phyloP scores from a whole-genome alignment of 2,113 vertebrate species.

The Scatophagus argus region DNA sequence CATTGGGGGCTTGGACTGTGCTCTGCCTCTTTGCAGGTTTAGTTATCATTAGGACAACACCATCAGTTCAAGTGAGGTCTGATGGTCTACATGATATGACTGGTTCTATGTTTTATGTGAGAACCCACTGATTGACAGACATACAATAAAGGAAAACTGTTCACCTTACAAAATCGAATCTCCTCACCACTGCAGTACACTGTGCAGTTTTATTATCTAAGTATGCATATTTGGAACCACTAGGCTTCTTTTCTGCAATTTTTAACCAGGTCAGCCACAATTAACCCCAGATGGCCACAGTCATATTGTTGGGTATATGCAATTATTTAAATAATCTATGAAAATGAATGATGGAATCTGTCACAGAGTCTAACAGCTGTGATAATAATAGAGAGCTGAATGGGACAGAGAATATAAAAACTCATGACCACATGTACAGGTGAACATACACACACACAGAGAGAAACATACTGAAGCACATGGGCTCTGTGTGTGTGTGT shows the following conservation, averaged over 20 bases:
- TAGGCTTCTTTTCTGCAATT: background rate
- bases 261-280: background rate
- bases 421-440: background rate
- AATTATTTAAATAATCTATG: background rate
- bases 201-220: background rate
- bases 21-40: background rate
- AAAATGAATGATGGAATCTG: background rate
- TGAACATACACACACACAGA: background rate
- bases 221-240: background rate
- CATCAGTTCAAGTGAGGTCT: background rate
- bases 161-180: background rate
- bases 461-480: background rate
- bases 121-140: too few species aligned
- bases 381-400: background rate
- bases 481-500: constrained; percentile 4
- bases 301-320: background rate
- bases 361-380: background rate
- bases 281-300: background rate
- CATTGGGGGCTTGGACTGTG: background rate
- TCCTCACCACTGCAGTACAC: background rate
- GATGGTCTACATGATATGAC: too few species aligned
- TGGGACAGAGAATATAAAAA: background rate
- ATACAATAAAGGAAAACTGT: background rate
- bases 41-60: background rate
- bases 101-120: too few species aligned